These are phyloP conservation scores for Ctenopoma multispine DNA, from an alignment of 2,797 vertebrate genomes.

Conservation along the genomic window DNA sequence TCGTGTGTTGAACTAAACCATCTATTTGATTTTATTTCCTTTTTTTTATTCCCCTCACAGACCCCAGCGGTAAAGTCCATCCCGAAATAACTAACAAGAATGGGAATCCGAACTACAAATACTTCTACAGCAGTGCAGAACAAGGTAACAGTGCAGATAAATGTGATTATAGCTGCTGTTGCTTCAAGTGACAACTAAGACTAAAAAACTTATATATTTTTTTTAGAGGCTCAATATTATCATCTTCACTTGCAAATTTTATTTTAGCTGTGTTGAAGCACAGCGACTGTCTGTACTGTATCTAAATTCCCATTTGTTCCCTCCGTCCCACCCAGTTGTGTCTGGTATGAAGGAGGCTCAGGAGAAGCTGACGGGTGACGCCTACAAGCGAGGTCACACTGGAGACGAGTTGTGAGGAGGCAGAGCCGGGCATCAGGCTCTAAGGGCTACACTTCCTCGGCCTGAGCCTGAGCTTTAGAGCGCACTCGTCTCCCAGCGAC, in stretches of 20 bases:
- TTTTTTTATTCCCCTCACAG: slow-evolving; percentile 68
- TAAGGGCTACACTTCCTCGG: slow-evolving; percentile 74
- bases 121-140: slow-evolving; percentile 96
- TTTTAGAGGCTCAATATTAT: too few species aligned
- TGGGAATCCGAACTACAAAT: slow-evolving; percentile 98
- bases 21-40: not conserved
- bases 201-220: too few species aligned
- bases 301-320: not conserved
- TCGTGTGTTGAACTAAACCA: too few species aligned
- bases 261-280: too few species aligned
- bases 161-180: not conserved
- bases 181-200: too few species aligned
- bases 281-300: not conserved
- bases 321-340: slow-evolving; percentile 82
- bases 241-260: not conserved
- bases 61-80: slow-evolving; percentile 92
- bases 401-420: slow-evolving; percentile 87
- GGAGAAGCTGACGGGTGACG: slow-evolving; percentile 93
- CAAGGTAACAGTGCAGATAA: slow-evolving; percentile 85
- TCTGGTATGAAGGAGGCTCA: slow-evolving; percentile 96
- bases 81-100: slow-evolving; percentile 95
- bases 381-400: slow-evolving; percentile 87
- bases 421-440: slow-evolving; percentile 37
- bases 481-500: not conserved
- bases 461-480: slow-evolving; percentile 29